Evolutionary conservation across 35 echinoderm and acorn worm species (phyloP), one percentile per base, ranked within the genome.

Genomic region (Ophiothrix spiculata): DNA sequence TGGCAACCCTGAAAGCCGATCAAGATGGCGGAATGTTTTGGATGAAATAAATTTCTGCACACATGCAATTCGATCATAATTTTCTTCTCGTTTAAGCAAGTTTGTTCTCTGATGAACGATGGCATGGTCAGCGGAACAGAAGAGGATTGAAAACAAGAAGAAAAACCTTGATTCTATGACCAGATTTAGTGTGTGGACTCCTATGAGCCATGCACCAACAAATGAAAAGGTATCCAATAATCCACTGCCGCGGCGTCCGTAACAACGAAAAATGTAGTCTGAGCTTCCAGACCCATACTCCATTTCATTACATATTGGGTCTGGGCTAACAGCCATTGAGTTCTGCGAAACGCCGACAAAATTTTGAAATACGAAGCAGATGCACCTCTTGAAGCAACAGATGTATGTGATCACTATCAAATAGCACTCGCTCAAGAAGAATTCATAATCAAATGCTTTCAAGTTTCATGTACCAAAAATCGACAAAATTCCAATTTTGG

Each of bases 101-200:
- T 69, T 69, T 69, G 25, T n/a, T n/a, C n/a, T n/a, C n/a, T n/a
- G n/a, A 80, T 19, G 17, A 64, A 69, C 2, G 32, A 97, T 97
- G 94, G 94, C 94, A 12, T 97, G 94, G 94, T 97, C 94, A 80
- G 94, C 82, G 17, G 91, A 97, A 16, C 94, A 97, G 74, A 97
- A 97, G 54, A 75, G 84, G 35, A 64, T 97, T 19, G 94, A 97
- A 39, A 97, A 97, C 73, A 97, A 90, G 74, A 97, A 93, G 84
- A 90, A 90, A 84, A 97, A 97, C 76, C 29, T 97, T 10, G 94
- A 97, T 93, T 93, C 94, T 1, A 88, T 86, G 60, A 90, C 87
- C 31, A 85, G 89, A 46, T 97, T 97, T 54, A 97, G 94, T 75
- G 84, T 91, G 54, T 97, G 94, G 94, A 97, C 94, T 56, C 94